Evolutionary conservation across 2,888 invertebrate species (phyloP).

Genomic region (Ormyrus thymus): DNA sequence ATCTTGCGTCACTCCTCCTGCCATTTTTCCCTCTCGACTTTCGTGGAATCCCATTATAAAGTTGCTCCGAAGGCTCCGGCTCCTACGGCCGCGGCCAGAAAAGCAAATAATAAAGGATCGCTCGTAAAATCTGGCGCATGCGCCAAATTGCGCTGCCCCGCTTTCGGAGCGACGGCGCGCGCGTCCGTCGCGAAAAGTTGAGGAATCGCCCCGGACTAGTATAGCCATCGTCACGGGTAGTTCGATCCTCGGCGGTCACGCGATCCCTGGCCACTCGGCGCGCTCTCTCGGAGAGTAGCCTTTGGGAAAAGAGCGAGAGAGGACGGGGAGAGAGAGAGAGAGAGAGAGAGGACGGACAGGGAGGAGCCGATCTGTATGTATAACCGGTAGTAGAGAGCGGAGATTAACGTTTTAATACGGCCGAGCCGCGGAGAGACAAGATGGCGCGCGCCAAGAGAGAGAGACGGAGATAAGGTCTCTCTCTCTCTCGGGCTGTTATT

Average conservation of each 20-base stretch:
- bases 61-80: too few species aligned
- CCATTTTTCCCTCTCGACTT: too few species aligned
- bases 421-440: constrained; percentile 57
- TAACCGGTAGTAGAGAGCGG: constrained; percentile 65
- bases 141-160: too few species aligned
- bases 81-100: too few species aligned
- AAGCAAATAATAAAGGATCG: too few species aligned
- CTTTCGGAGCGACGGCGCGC: too few species aligned
- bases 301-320: constrained; percentile 13
- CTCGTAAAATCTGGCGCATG: too few species aligned
- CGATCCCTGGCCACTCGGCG: not conserved
- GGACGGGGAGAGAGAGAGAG: constrained; percentile 5
- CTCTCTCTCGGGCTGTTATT: constrained; percentile 54
- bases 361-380: constrained; percentile 57
- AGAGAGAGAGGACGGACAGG: constrained; percentile 21
- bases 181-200: constrained; percentile 18
- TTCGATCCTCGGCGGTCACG: constrained; percentile 15
- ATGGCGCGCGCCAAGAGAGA: constrained; percentile 20
- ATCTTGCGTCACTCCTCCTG: too few species aligned
- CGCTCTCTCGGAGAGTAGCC: not conserved
- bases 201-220: not conserved
- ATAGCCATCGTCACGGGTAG: not conserved
- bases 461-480: constrained; percentile 42
- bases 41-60: too few species aligned
- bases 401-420: constrained; percentile 72